Base-by-base conservation (phyloP, 2,113 vertebrate genomes). In the Rutilus rutilus region DNA sequence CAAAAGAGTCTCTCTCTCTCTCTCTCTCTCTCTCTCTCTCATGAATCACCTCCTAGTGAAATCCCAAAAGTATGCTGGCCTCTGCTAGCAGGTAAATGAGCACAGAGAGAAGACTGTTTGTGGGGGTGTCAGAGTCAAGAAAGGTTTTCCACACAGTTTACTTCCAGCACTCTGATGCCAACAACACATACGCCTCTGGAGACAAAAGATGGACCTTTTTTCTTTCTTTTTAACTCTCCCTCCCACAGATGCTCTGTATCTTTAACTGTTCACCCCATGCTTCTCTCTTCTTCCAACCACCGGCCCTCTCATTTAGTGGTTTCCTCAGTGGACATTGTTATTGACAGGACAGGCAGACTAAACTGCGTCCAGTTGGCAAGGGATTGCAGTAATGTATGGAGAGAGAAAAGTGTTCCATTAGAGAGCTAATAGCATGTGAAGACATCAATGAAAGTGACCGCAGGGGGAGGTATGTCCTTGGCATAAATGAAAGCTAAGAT, bases 331-430 rank as follows among this genome's bases (percentile, higher is more conserved):
- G 59, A 64, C 14, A 45, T 1, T 86, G 83, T 89, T 75, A 88
- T 89, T 86, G 54, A 78, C 30, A 25, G 23, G 30, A 78, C 77
- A n/a, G 21, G 33, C 8, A 80, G 15, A 47, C 86, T 89, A 84
- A 71, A 36, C 84, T 83, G 84, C 57, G 75, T 86, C 89, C 89
- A 93, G 90, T 90, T 90, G 59, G 62, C 85, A 54, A 84, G 81
- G 88, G 87, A 90, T 88, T 87, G 87, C 62, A 89, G 90, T 82
- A 65, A 25, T 33, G 60, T 82, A 33, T 50, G 42, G 78, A 30
- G 42, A 47, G 42, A 65, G 39, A 81, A 45, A 50, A 4, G 39
- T 21, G 79, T 64, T 80, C 25, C 39, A 76, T 27, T 67, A 67
- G 39, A 81, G 39, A 81, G n/a, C 60, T 10, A 65, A 47, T 65